Conservation (phyloP, 2,113 vertebrate species). For the Ptilorrhoa leucosticta region DNA sequence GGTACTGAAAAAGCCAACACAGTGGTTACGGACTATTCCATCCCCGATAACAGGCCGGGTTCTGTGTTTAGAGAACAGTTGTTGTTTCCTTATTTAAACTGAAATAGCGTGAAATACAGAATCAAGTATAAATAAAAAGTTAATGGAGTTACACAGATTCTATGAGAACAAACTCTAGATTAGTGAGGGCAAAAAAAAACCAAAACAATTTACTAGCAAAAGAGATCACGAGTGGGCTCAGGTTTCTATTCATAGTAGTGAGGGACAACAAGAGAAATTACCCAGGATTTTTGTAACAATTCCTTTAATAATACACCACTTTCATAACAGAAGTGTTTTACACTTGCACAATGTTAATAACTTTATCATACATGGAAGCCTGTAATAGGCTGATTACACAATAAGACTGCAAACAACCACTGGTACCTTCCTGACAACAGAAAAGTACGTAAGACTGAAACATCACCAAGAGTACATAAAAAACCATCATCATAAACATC, state of each 20-base stretch:
- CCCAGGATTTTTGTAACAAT: slow-evolving; percentile 73
- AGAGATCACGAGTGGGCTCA: slow-evolving; percentile 45
- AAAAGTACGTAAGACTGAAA: slow-evolving; percentile 75
- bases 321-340: slow-evolving; percentile 81
- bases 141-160: slow-evolving; percentile 65
- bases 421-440: slow-evolving; percentile 76
- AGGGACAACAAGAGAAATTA: slow-evolving; percentile 68
- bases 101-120: slow-evolving; percentile 61
- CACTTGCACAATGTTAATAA: slow-evolving; percentile 82
- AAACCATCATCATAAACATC: slow-evolving; percentile 78
- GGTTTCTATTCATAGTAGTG: slow-evolving; percentile 48
- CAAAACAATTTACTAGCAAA: slow-evolving; percentile 43
- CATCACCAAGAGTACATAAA: slow-evolving; percentile 80
- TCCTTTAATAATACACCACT: slow-evolving; percentile 76
- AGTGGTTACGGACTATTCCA: slow-evolving; percentile 66
- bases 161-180: slow-evolving; percentile 59
- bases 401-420: slow-evolving; percentile 80
- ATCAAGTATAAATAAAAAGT: slow-evolving; percentile 60
- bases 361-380: slow-evolving; percentile 81
- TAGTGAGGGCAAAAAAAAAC: slow-evolving; percentile 21
- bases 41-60: slow-evolving; percentile 47
- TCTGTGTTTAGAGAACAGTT: slow-evolving; percentile 31
- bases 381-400: slow-evolving; percentile 78
- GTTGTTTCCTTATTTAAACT: slow-evolving; percentile 53
- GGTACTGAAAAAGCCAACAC: slow-evolving; percentile 67